Evolutionary conservation across 1,140 invertebrate genomes (phyloP).

Genomic region (Bombus breviceps): DNA sequence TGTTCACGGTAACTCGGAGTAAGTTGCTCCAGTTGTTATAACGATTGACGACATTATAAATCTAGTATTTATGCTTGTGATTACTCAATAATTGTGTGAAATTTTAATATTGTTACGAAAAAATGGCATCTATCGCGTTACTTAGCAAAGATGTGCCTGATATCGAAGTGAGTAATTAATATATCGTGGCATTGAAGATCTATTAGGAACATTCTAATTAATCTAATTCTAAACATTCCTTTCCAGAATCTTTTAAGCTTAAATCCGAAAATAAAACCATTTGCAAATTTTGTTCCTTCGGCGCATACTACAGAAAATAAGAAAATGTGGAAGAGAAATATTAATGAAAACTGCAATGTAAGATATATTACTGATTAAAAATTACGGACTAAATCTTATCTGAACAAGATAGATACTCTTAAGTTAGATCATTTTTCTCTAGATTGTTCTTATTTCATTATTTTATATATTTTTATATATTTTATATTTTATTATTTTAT

Average conservation of each 20-base stretch:
- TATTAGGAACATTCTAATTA: too few relatives aligned
- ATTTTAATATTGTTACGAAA: background rate
- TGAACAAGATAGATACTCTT: conserved; percentile 37
- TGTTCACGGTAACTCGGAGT: conserved; percentile 49
- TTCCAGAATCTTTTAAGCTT: conserved; percentile 91
- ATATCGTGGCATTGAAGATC: background rate
- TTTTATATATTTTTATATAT: background rate
- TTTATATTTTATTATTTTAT: background rate
- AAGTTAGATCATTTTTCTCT: too few relatives aligned
- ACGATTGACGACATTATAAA: background rate
- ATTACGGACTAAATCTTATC: background rate
- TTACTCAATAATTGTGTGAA: background rate
- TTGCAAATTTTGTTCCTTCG: conserved; percentile 91
- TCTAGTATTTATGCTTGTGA: conserved; percentile 19
- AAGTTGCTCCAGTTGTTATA: conserved; percentile 68
- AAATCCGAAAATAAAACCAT: conserved; percentile 91
- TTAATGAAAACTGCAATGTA: conserved; percentile 92
- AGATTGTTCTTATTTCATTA: too few relatives aligned
- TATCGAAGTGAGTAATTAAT: conserved; percentile 85
- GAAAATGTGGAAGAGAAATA: conserved; percentile 97
- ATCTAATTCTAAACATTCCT: background rate
- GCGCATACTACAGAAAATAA: conserved; percentile 93
- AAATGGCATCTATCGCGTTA: conserved; percentile 63
- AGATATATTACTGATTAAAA: conserved; percentile 72
- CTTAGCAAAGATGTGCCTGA: conserved; percentile 87